Percentiles rank a stretch among this genome's conserved stretches.
Evolutionary conservation across 2,113 vertebrate genomes (phyloP).

Genomic region (Falcunculus frontatus): DNA sequence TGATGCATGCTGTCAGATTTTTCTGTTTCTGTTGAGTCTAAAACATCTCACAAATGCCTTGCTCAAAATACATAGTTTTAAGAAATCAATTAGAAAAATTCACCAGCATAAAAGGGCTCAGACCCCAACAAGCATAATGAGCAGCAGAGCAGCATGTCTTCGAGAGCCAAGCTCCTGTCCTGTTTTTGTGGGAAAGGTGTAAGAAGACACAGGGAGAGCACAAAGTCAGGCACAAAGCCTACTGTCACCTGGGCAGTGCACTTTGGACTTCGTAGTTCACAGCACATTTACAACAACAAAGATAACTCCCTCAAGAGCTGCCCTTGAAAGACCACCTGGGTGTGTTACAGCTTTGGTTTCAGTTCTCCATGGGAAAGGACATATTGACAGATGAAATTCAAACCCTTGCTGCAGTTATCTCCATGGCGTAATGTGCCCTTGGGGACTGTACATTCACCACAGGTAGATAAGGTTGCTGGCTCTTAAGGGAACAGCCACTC

Average conservation of each 20-base stretch:
- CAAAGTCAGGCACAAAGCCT: neutral
- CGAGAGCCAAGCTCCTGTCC: fast-evolving
- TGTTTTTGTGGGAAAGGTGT: neutral
- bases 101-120: neutral
- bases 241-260: neutral
- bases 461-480: neutral
- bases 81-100: neutral
- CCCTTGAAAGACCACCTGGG: neutral
- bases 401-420: neutral
- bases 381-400: neutral
- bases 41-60: neutral
- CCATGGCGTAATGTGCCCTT: neutral
- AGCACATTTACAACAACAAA: neutral
- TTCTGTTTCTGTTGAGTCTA: neutral
- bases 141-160: fast-evolving
- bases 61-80: neutral
- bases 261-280: neutral
- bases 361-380: neutral
- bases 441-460: neutral
- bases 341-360: neutral
- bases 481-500: neutral
- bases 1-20: neutral
- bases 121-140: neutral
- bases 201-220: neutral
- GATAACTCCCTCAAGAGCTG: neutral